These are phyloP conservation scores for Idaea biselata DNA, from an alignment of 2,888 invertebrate genomes.

Conservation along the genomic window DNA sequence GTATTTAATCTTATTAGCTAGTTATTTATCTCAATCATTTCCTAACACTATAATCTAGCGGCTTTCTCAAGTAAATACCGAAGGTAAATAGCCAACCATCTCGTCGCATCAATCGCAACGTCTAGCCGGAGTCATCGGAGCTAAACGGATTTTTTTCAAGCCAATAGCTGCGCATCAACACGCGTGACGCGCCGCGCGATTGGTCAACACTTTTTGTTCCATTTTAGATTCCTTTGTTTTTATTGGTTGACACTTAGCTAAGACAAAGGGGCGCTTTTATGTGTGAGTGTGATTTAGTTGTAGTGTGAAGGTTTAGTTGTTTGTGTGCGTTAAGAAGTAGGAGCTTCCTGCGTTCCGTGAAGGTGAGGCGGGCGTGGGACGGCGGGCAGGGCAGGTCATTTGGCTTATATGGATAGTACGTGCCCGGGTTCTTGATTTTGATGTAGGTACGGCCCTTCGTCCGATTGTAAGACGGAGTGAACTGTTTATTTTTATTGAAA, in stretches of 20 bases:
- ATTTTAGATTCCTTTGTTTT: slow-evolving; percentile 80
- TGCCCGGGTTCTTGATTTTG: slow-evolving; percentile 70
- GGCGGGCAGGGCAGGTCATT: slow-evolving; percentile 40
- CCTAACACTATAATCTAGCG: slow-evolving; percentile 2
- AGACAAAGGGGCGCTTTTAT: slow-evolving; percentile 76
- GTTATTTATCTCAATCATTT: not conserved
- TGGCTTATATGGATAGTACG: slow-evolving; percentile 41
- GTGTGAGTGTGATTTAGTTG: slow-evolving; percentile 68
- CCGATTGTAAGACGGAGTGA: slow-evolving; percentile 54
- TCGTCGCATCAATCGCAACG: slow-evolving; percentile 69
- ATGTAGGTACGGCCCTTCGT: slow-evolving; percentile 66
- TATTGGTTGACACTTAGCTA: slow-evolving; percentile 81
- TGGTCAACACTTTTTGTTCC: slow-evolving; percentile 78
- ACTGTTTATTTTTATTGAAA: slow-evolving; percentile 55
- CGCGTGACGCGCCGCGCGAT: slow-evolving; percentile 75
- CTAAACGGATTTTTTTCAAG: slow-evolving; percentile 78
- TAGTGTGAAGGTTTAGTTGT: slow-evolving; percentile 34
- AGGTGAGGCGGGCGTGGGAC: slow-evolving; percentile 48
- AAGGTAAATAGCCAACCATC: slow-evolving; percentile 52
- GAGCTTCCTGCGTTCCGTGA: slow-evolving; percentile 58
- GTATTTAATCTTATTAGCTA: not conserved
- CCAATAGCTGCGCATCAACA: slow-evolving; percentile 78
- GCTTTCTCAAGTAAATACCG: slow-evolving; percentile 49
- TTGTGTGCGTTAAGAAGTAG: slow-evolving; percentile 74
- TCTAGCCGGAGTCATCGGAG: slow-evolving; percentile 75